phyloP scores from a whole-genome alignment of 2,797 vertebrate genomes.

The Amniataba percoides region DNA sequence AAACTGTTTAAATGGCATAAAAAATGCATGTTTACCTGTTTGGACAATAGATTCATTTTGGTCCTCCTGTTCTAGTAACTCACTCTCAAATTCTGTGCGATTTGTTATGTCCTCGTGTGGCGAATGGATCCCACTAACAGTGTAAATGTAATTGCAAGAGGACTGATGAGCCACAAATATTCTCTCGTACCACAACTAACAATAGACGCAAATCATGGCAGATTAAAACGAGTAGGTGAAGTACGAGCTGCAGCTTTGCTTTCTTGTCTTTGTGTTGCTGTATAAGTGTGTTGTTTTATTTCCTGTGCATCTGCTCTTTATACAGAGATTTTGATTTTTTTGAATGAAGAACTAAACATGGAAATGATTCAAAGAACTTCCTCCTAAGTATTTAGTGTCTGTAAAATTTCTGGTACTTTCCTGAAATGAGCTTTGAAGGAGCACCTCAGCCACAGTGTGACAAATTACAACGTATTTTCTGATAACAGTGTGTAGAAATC shows the following conservation, averaged over 20 bases:
- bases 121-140: background rate
- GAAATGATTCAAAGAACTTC: background rate
- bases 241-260: constrained; percentile 6
- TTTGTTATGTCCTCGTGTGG: background rate
- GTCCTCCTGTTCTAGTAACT: background rate
- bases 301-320: constrained; percentile 30
- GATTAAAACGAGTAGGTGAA: background rate
- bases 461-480: background rate
- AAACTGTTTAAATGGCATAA: constrained; percentile 1
- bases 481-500: too few relatives aligned
- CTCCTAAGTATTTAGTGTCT: background rate
- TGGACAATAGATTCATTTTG: background rate
- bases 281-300: constrained; percentile 20
- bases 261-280: constrained; percentile 30
- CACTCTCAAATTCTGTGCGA: background rate
- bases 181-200: background rate
- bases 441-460: background rate
- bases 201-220: background rate
- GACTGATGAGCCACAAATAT: background rate
- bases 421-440: background rate
- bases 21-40: background rate
- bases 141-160: background rate
- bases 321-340: background rate
- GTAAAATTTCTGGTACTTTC: background rate
- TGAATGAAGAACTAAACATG: background rate